phyloP scores from a whole-genome alignment of 2,113 vertebrate genomes.

The Dinomys branickii region DNA sequence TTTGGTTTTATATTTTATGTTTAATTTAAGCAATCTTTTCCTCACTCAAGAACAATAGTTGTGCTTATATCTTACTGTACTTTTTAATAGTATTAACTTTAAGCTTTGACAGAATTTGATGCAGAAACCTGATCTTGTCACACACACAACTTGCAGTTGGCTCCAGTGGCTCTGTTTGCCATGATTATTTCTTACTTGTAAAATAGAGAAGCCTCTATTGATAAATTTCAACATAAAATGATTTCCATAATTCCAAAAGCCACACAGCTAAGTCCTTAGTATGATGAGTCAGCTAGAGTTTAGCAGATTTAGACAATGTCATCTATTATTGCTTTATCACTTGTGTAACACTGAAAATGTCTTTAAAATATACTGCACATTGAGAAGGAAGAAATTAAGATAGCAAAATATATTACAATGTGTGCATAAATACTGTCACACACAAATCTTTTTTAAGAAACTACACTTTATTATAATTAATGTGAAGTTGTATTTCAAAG shows the following conservation, averaged over 20 bases:
- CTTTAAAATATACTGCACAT: not conserved
- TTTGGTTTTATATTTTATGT: not conserved
- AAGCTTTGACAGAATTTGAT: not conserved
- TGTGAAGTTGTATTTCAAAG: not conserved
- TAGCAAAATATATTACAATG: not conserved
- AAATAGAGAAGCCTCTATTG: not conserved
- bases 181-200: not conserved
- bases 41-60: not conserved
- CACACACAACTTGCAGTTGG: too few species aligned
- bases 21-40: not conserved
- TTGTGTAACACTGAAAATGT: not conserved
- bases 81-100: not conserved
- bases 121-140: not conserved
- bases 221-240: not conserved
- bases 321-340: not conserved
- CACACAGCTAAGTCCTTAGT: not conserved
- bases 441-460: not conserved
- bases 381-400: not conserved
- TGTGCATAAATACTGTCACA: not conserved
- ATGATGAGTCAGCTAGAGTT: not conserved
- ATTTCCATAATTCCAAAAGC: not conserved
- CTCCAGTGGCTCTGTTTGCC: not conserved
- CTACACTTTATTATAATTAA: not conserved
- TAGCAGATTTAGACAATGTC: not conserved
- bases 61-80: not conserved